phyloP scores from a whole-genome alignment of 2,797 vertebrate genomes.

The Toxotes lorentzi region DNA sequence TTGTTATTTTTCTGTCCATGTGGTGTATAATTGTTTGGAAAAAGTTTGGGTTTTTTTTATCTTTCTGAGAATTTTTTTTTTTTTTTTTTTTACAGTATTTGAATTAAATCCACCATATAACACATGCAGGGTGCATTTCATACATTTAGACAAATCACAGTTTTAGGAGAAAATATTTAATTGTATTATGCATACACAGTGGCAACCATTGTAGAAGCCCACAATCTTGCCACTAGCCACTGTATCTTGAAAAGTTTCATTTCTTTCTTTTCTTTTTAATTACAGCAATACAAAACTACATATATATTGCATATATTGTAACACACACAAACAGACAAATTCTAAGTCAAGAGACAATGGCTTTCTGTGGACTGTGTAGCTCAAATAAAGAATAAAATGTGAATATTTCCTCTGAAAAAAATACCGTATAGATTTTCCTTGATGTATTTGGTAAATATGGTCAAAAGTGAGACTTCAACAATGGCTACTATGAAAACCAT shows the following conservation, averaged over 20 bases:
- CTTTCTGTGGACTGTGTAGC: neutral
- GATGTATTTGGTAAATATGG: neutral
- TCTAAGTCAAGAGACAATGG: slow-evolving; percentile 33
- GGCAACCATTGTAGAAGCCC: slow-evolving; percentile 81
- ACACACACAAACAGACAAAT: slow-evolving; percentile 10
- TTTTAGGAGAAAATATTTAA: slow-evolving; percentile 27
- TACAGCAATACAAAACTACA: neutral
- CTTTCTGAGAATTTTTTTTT: neutral
- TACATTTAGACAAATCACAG: slow-evolving; percentile 52
- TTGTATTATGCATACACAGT: slow-evolving; percentile 42
- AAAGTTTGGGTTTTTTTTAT: neutral
- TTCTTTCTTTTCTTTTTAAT: neutral
- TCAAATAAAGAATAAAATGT: neutral
- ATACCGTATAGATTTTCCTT: neutral
- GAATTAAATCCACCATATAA: slow-evolving; percentile 26
- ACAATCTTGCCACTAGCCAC: slow-evolving; percentile 3
- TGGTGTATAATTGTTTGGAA: slow-evolving; percentile 40
- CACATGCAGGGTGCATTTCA: slow-evolving; percentile 74
- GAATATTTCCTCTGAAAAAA: neutral
- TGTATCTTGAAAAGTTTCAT: slow-evolving; percentile 5
- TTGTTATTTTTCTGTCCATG: neutral
- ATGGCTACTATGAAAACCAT: slow-evolving; percentile 76
- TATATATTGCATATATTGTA: neutral
- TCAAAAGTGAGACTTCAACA: slow-evolving; percentile 72
- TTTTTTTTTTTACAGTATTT: neutral